Evolutionary conservation across 1,140 invertebrate species (phyloP).

Genomic region (Drosophila lacertosa): DNA sequence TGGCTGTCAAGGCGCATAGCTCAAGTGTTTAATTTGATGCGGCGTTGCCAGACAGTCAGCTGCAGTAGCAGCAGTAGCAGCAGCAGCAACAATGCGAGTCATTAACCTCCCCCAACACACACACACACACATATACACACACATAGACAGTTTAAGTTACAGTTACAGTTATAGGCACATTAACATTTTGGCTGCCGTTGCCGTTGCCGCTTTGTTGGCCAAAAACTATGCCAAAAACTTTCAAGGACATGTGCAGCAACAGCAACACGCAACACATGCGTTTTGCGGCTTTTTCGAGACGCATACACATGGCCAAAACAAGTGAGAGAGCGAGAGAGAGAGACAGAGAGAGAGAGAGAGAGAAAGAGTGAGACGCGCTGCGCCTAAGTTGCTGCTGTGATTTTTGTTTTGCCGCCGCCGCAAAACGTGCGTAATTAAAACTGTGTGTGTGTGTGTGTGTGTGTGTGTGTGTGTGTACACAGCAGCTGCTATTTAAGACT

Average conservation of each 20-base stretch:
- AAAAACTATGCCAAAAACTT: conserved; percentile 84
- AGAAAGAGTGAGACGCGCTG: background rate
- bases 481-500: conserved; percentile 35
- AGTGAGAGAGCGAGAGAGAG: conserved; percentile 2
- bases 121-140: conserved; percentile 1
- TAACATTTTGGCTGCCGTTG: conserved; percentile 49
- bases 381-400: conserved; percentile 47
- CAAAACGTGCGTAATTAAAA: conserved; percentile 82
- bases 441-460: conserved; percentile 31
- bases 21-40: conserved; percentile 67
- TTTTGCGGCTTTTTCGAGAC: conserved; percentile 64
- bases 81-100: conserved; percentile 34
- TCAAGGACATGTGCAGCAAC: conserved; percentile 79
- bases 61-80: conserved; percentile 21
- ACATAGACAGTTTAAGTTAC: background rate
- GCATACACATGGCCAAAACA: conserved; percentile 38
- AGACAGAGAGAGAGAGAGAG: background rate
- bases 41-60: conserved; percentile 47
- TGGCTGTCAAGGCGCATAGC: conserved; percentile 41
- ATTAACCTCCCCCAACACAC: conserved; percentile 55
- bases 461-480: conserved; percentile 25
- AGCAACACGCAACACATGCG: conserved; percentile 54
- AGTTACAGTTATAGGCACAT: conserved; percentile 55
- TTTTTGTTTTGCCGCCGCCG: conserved; percentile 59
- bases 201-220: conserved; percentile 26